These are phyloP conservation scores for Nebria brevicollis DNA, from an alignment of 2,888 invertebrate genomes.

Conservation along the genomic window DNA sequence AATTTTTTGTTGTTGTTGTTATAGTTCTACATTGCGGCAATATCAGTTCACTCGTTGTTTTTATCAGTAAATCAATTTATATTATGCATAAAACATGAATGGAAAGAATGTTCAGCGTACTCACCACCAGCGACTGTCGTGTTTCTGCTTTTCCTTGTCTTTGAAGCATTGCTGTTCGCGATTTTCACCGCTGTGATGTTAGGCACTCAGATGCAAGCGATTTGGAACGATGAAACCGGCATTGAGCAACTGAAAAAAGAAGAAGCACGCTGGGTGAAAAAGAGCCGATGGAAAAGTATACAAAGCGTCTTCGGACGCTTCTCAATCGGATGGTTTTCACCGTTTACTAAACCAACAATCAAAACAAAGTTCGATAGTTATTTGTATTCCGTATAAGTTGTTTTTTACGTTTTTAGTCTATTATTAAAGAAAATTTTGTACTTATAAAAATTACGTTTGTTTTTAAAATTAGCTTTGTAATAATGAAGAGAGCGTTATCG, in stretches of 20 bases:
- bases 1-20: conserved; percentile 56
- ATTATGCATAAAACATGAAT: conserved; percentile 91
- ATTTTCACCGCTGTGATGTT: conserved; percentile 99
- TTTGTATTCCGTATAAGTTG: conserved; percentile 82
- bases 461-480: conserved; percentile 28
- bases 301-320: conserved; percentile 97
- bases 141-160: conserved; percentile 87
- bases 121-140: conserved; percentile 97
- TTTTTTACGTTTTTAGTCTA: conserved; percentile 47
- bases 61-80: conserved; percentile 94
- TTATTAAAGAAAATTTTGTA: conserved; percentile 47
- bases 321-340: conserved; percentile 94
- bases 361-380: conserved; percentile 83
- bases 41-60: conserved; percentile 93
- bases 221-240: conserved; percentile 98
- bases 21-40: conserved; percentile 97
- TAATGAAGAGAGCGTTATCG: conserved; percentile 3
- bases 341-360: conserved; percentile 84
- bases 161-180: conserved; percentile 95
- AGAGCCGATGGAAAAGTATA: conserved; percentile 93
- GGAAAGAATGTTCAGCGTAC: conserved; percentile 93
- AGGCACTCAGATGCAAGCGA: conserved; percentile 94
- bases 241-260: conserved; percentile 98
- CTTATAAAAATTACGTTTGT: conserved; percentile 41
- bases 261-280: conserved; percentile 91